Conservation (phyloP, 2,888 invertebrate species). For the Linhomoeus sp. region DNA sequence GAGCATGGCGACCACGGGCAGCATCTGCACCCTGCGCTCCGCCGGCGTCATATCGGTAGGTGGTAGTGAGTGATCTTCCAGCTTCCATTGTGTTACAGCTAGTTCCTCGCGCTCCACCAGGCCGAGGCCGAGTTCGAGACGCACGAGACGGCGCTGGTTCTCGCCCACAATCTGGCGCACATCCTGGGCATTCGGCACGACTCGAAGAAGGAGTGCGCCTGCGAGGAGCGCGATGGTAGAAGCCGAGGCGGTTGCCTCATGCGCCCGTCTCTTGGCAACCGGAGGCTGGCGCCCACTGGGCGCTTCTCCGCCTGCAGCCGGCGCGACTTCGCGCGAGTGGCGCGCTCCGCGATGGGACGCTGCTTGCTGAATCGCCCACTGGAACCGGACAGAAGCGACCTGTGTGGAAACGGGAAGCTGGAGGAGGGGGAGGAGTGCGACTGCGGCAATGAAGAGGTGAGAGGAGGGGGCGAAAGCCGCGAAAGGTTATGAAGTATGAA, state of each 20-base stretch:
- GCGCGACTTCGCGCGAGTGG: no score
- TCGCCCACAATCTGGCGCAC: constrained; percentile 96
- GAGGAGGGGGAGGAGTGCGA: constrained; percentile 93
- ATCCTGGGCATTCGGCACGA: constrained; percentile 92
- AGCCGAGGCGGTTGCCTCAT: no score
- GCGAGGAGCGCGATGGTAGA: no score
- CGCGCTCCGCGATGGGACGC: no score
- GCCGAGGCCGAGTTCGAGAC: constrained; percentile 70
- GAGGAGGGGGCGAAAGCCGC: no score
- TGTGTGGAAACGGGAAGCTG: constrained; percentile 76
- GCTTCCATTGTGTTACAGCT: not conserved
- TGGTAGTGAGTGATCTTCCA: not conserved
- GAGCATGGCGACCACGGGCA: constrained; percentile 77
- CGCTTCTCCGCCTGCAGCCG: no score
- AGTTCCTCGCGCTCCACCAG: constrained; percentile 15
- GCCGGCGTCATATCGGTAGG: constrained; percentile 63
- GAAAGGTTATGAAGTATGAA: no score
- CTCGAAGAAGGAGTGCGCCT: constrained; percentile 39
- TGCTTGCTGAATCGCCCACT: no score
- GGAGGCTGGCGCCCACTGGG: no score
- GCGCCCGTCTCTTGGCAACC: no score
- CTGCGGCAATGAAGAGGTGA: constrained; percentile 66
- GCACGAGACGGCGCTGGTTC: constrained; percentile 76
- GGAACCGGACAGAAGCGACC: constrained; percentile 39
- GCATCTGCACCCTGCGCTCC: constrained; percentile 75